These are phyloP conservation scores for Acrocyrtus sp. DNA, from an alignment of 2,888 invertebrate species.

Conservation along the genomic window DNA sequence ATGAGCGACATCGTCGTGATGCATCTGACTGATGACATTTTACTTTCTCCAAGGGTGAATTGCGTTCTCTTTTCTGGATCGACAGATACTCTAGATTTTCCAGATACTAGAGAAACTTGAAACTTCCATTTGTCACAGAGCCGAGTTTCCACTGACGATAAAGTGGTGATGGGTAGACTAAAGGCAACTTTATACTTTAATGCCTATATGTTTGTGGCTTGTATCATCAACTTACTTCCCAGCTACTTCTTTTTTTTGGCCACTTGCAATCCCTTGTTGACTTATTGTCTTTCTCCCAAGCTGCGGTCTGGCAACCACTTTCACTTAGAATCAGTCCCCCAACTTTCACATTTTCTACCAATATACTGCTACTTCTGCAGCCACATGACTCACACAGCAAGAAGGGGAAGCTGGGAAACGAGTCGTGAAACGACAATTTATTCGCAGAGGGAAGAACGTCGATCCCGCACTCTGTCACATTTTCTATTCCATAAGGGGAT, in stretches of 20 bases:
- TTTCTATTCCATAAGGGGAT: too few species aligned
- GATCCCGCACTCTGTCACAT: slow-evolving; percentile 10
- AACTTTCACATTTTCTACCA: neutral
- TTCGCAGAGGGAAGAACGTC: slow-evolving; percentile 19
- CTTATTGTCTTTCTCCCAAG: slow-evolving; percentile 6
- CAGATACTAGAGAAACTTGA: neutral
- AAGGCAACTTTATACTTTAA: too few species aligned
- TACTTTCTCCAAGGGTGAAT: neutral
- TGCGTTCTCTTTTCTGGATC: neutral
- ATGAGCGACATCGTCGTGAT: too few species aligned
- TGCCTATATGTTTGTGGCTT: neutral
- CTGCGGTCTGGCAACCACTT: slow-evolving; percentile 20
- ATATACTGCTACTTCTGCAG: too few species aligned
- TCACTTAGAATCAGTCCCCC: neutral
- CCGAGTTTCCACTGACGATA: neutral
- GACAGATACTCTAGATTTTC: neutral
- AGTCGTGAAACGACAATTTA: slow-evolving; percentile 39
- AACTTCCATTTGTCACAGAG: neutral
- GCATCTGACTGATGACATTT: neutral
- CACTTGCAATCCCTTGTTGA: slow-evolving; percentile 2
- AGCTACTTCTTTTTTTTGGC: neutral
- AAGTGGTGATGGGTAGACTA: too few species aligned
- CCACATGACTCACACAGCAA: too few species aligned
- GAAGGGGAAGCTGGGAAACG: slow-evolving; percentile 33
- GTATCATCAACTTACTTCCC: neutral